Evolutionary conservation across 2,888 invertebrate genomes (phyloP).

Genomic region (Pachymerium ferrugineum): DNA sequence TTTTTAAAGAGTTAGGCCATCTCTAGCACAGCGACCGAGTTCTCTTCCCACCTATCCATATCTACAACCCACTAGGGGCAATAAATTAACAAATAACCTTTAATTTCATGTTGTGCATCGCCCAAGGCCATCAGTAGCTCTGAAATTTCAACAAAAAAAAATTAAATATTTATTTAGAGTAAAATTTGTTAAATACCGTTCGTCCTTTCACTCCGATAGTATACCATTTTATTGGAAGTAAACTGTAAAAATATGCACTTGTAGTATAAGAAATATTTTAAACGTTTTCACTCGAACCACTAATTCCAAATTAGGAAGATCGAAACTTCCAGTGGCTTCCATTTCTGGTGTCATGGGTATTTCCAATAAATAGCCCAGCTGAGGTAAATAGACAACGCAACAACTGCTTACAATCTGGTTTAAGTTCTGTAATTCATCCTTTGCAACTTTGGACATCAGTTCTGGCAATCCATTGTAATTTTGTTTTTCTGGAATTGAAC

Average conservation of each 20-base stretch:
- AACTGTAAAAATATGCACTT: constrained; percentile 53
- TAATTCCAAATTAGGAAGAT: constrained; percentile 63
- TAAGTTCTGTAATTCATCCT: constrained; percentile 62
- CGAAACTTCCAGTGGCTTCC: constrained; percentile 55
- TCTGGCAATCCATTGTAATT: constrained; percentile 64
- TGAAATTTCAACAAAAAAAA: constrained; percentile 44
- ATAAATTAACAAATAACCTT: constrained; percentile 41
- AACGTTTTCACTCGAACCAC: too few species aligned
- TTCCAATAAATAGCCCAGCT: constrained; percentile 71
- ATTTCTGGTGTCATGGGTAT: constrained; percentile 62
- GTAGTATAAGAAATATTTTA: too few species aligned
- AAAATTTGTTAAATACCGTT: constrained; percentile 42
- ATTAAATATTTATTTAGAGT: neutral
- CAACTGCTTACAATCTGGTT: constrained; percentile 49
- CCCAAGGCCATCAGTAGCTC: constrained; percentile 72
- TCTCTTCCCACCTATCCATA: too few species aligned
- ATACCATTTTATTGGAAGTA: constrained; percentile 58
- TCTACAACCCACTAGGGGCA: too few species aligned
- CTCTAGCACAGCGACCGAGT: too few species aligned
- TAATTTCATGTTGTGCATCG: constrained; percentile 70
- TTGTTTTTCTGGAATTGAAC: constrained; percentile 57
- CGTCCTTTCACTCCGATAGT: constrained; percentile 64
- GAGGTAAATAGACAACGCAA: constrained; percentile 51
- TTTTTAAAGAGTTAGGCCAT: too few species aligned
- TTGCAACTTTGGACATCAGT: constrained; percentile 65